Percentiles rank a stretch among this genome's conserved stretches.
These are phyloP conservation scores for Oplegnathus fasciatus DNA, from an alignment of 2,113 vertebrate genomes.

Conservation along the genomic window DNA sequence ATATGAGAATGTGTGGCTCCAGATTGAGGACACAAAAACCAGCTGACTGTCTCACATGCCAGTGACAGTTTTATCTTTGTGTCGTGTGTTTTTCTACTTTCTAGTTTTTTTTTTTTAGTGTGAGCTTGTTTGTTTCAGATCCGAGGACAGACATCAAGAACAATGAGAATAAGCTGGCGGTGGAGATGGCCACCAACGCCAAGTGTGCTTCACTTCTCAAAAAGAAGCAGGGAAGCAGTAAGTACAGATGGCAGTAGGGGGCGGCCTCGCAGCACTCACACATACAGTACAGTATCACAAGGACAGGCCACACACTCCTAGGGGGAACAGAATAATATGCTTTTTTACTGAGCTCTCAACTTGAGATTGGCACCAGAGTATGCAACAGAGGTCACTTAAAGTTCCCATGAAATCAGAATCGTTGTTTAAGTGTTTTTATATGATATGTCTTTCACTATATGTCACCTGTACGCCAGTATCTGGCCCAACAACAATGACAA, in stretches of 20 bases:
- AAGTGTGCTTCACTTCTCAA: conserved; percentile 94
- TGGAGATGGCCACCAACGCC: conserved; percentile 97
- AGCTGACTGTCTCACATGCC: neutral
- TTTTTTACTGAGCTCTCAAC: neutral
- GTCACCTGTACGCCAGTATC: too few relatives aligned
- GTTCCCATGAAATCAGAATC: too few relatives aligned
- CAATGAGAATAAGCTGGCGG: conserved; percentile 96
- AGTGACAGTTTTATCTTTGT: neutral
- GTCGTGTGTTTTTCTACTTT: neutral
- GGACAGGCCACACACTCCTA: neutral
- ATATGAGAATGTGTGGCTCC: neutral
- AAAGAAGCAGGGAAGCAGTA: conserved; percentile 87
- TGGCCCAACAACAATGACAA: too few relatives aligned
- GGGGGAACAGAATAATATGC: neutral
- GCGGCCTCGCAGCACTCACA: conserved; percentile 9
- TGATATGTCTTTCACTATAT: too few relatives aligned
- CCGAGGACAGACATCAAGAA: conserved; percentile 93
- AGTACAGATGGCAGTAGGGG: conserved; percentile 62
- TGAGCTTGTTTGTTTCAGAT: conserved; percentile 80
- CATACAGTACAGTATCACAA: neutral
- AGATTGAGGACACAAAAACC: neutral
- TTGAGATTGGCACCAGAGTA: neutral
- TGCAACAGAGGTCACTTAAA: neutral
- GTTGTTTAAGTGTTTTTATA: too few relatives aligned
- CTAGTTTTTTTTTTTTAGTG: neutral